A percentile compares a stretch with the other conserved stretches of the same genome.
Evolutionary conservation across 2,113 vertebrate genomes (phyloP).

Genomic region (Chaetodon trifascialis): DNA sequence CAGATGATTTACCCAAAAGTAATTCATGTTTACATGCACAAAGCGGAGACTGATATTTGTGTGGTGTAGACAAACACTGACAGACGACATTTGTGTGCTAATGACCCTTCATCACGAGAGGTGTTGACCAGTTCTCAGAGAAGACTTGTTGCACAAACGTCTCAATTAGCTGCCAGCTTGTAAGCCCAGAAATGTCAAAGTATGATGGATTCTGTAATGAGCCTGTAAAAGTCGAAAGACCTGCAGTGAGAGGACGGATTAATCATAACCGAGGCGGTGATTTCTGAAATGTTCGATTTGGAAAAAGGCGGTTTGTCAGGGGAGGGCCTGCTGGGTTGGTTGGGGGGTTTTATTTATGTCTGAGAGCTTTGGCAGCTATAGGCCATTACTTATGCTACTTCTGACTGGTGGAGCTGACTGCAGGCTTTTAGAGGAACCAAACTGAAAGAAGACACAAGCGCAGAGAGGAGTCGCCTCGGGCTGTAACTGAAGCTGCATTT

Average conservation of each 20-base stretch:
- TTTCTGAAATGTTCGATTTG: neutral
- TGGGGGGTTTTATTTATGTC: neutral
- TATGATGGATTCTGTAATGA: conserved; percentile 23
- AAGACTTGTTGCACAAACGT: neutral
- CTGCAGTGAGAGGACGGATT: neutral
- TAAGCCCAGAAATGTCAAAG: neutral
- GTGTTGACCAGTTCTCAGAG: neutral
- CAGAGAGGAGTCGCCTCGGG: neutral
- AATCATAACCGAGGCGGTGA: neutral
- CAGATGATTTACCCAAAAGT: neutral
- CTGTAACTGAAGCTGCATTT: neutral
- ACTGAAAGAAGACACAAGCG: neutral
- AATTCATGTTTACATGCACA: neutral
- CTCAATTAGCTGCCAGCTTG: conserved; percentile 20
- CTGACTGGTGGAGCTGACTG: neutral
- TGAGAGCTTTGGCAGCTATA: neutral
- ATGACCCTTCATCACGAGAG: neutral
- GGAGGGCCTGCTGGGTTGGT: neutral
- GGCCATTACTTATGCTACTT: neutral
- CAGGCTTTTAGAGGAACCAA: neutral
- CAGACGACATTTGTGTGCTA: conserved; percentile 14
- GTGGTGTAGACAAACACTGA: neutral
- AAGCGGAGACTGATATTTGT: neutral
- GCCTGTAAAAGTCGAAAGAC: neutral
- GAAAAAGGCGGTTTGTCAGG: neutral